These are phyloP conservation scores for Cynaeus angustus DNA, from an alignment of 2,888 invertebrate species.

Conservation along the genomic window DNA sequence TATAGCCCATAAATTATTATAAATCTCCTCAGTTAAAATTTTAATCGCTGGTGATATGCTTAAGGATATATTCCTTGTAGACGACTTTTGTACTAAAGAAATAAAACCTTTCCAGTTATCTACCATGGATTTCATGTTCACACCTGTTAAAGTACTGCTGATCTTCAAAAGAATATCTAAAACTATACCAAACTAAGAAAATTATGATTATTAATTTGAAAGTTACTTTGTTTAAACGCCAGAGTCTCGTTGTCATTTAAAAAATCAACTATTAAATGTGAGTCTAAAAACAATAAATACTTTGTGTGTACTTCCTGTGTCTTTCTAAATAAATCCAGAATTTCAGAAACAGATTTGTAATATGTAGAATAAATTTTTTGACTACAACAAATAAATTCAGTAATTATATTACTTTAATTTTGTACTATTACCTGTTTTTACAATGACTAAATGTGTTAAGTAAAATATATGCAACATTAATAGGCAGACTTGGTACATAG, in stretches of 20 bases:
- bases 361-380: constrained; percentile 56
- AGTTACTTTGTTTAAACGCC: constrained; percentile 55
- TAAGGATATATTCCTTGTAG: background rate
- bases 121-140: constrained; percentile 75
- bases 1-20: constrained; percentile 63
- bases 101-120: constrained; percentile 75
- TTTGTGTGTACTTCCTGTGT: constrained; percentile 57
- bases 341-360: constrained; percentile 56
- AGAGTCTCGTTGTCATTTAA: constrained; percentile 49
- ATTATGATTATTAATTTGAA: background rate
- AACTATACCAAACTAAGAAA: constrained; percentile 66
- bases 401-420: constrained; percentile 4
- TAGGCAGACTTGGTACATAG: constrained; percentile 45
- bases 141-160: constrained; percentile 71
- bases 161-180: constrained; percentile 72
- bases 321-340: constrained; percentile 58
- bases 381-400: constrained; percentile 53
- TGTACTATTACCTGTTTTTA: constrained; percentile 51
- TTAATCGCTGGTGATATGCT: constrained; percentile 59
- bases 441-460: constrained; percentile 55
- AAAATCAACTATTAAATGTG: constrained; percentile 35
- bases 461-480: constrained; percentile 48
- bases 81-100: constrained; percentile 67
- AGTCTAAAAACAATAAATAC: constrained; percentile 57
- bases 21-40: constrained; percentile 53